Percentiles rank a stretch among this genome's conserved stretches.
phyloP scores from a whole-genome alignment of 2,797 vertebrate species.

The Clarias fuscus region DNA sequence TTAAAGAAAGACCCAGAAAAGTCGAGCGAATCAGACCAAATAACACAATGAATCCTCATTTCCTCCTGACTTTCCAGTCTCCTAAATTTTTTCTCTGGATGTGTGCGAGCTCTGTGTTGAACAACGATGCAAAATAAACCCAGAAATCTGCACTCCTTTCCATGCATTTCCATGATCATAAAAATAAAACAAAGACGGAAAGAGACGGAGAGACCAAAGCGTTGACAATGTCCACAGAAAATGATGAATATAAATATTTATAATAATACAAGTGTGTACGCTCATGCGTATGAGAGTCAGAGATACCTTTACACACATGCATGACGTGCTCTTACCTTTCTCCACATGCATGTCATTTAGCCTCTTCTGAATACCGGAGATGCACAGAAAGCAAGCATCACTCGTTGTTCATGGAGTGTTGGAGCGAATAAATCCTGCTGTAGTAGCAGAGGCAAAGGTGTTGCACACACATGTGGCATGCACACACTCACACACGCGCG shows the following conservation, averaged over 20 bases:
- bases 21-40: neutral
- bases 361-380: neutral
- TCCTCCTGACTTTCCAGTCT: neutral
- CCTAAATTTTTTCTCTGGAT: neutral
- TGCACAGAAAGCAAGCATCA: neutral
- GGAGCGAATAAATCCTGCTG: neutral
- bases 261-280: neutral
- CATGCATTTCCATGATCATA: neutral
- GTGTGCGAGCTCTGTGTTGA: neutral
- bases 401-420: neutral
- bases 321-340: slow-evolving; percentile 22
- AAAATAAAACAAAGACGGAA: neutral
- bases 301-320: slow-evolving; percentile 53
- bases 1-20: neutral
- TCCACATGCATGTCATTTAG: slow-evolving; percentile 38
- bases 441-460: slow-evolving; percentile 2
- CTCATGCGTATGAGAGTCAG: neutral
- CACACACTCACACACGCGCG: neutral
- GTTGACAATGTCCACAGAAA: neutral
- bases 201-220: neutral
- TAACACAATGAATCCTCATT: neutral
- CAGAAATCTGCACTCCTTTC: neutral
- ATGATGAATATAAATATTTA: neutral
- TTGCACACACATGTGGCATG: neutral
- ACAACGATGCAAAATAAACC: neutral